These are phyloP conservation scores for Molossus molossus DNA, from an alignment of 2,797 vertebrate species.

Conservation along the genomic window DNA sequence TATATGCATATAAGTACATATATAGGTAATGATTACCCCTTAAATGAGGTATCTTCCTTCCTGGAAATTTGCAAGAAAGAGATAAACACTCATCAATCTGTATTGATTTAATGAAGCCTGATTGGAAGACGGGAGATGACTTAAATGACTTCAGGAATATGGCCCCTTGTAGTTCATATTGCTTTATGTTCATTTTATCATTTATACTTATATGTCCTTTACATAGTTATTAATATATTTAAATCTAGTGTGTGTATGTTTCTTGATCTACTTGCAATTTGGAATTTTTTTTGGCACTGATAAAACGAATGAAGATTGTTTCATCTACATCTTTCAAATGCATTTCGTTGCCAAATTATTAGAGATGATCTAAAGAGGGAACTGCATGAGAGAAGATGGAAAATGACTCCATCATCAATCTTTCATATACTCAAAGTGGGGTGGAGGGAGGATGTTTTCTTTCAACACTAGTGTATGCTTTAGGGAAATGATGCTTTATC, in stretches of 20 bases:
- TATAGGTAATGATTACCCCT: slow-evolving; percentile 61
- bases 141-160: slow-evolving; percentile 60
- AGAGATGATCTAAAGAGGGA: slow-evolving; percentile 58
- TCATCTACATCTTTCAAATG: slow-evolving; percentile 45
- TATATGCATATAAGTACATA: slow-evolving; percentile 13
- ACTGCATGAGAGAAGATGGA: background rate
- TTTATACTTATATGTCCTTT: slow-evolving; percentile 23
- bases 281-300: slow-evolving; percentile 35
- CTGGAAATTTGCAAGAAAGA: slow-evolving; percentile 64
- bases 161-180: background rate
- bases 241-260: background rate
- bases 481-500: slow-evolving; percentile 16
- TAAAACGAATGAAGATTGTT: slow-evolving; percentile 67
- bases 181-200: slow-evolving; percentile 49
- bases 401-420: slow-evolving; percentile 24
- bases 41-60: slow-evolving; percentile 72
- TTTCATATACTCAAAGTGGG: slow-evolving; percentile 14
- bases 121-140: slow-evolving; percentile 61
- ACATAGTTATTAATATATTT: slow-evolving; percentile 61
- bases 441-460: background rate
- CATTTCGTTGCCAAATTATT: slow-evolving; percentile 63
- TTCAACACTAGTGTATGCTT: slow-evolving; percentile 13
- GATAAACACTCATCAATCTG: slow-evolving; percentile 77
- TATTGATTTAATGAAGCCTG: slow-evolving; percentile 78
- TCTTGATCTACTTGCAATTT: slow-evolving; percentile 58